Conservation (phyloP, 92 coral and sea anemone genomes). For the Porites rus region DNA sequence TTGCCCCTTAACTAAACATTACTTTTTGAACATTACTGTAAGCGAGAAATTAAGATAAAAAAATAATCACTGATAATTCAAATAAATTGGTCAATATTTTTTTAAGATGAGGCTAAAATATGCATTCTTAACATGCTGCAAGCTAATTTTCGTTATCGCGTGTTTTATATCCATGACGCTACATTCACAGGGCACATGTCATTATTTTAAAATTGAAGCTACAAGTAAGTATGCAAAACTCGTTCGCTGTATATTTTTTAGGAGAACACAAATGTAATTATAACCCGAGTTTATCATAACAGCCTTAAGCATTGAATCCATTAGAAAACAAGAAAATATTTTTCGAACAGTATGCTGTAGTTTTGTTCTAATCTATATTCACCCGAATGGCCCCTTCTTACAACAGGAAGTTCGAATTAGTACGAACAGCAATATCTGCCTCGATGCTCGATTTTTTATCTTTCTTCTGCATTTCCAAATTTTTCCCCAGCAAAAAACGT, state of each 20-base stretch:
- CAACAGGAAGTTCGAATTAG: slow-evolving; percentile 27
- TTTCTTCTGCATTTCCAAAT: neutral
- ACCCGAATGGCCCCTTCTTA: neutral
- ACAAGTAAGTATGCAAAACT: neutral
- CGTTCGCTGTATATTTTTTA: neutral
- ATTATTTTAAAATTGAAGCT: neutral
- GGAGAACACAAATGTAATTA: neutral
- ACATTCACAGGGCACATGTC: too few relatives aligned
- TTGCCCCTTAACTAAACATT: neutral
- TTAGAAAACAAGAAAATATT: neutral
- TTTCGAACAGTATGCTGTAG: neutral
- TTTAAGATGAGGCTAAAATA: neutral
- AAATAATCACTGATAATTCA: neutral
- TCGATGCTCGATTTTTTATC: neutral
- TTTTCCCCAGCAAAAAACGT: neutral
- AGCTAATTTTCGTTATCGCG: neutral
- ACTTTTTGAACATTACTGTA: neutral
- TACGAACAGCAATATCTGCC: slow-evolving; percentile 15
- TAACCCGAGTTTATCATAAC: neutral
- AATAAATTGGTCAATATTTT: neutral
- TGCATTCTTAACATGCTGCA: neutral
- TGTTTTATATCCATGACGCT: neutral
- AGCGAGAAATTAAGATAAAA: neutral
- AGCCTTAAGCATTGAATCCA: neutral
- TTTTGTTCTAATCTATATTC: neutral